Conservation (phyloP, 2,888 invertebrate genomes). For the Catotricha subobsoleta region DNA sequence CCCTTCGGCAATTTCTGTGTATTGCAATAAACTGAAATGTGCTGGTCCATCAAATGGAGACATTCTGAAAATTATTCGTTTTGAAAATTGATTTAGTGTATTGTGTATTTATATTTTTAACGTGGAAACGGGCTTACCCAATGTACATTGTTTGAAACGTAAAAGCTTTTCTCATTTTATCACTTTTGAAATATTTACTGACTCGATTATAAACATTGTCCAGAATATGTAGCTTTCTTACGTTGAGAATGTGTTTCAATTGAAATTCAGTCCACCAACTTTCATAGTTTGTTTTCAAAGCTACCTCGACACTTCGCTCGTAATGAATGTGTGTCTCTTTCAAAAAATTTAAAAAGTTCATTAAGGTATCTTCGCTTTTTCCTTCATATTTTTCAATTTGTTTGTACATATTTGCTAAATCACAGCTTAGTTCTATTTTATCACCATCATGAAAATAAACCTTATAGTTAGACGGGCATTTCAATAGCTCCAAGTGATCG, state of each 20-base stretch:
- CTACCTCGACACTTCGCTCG: conserved; percentile 1
- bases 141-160: conserved; percentile 7
- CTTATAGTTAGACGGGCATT: conserved; percentile 1
- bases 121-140: conserved; percentile 1
- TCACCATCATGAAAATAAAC: conserved; percentile 6
- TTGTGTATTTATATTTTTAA: not conserved
- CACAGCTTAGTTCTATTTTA: conserved; percentile 4
- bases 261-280: conserved; percentile 6
- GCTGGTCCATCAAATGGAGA: conserved; percentile 4
- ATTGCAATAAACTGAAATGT: conserved; percentile 1
- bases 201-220: conserved; percentile 6
- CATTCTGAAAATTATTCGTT: too few relatives aligned
- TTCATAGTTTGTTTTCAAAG: not conserved
- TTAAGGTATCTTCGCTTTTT: not conserved
- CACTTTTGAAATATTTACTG: not conserved
- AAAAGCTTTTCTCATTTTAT: conserved; percentile 6
- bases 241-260: not conserved
- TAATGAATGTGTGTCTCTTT: conserved; percentile 5
- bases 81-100: not conserved
- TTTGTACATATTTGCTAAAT: conserved; percentile 4
- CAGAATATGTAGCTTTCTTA: conserved; percentile 2
- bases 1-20: conserved; percentile 5
- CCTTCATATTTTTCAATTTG: conserved; percentile 6
- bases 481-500: conserved; percentile 5
- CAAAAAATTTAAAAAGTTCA: conserved; percentile 5